phyloP scores from a whole-genome alignment of 1,140 invertebrate genomes.

The Drosophila virilis region DNA sequence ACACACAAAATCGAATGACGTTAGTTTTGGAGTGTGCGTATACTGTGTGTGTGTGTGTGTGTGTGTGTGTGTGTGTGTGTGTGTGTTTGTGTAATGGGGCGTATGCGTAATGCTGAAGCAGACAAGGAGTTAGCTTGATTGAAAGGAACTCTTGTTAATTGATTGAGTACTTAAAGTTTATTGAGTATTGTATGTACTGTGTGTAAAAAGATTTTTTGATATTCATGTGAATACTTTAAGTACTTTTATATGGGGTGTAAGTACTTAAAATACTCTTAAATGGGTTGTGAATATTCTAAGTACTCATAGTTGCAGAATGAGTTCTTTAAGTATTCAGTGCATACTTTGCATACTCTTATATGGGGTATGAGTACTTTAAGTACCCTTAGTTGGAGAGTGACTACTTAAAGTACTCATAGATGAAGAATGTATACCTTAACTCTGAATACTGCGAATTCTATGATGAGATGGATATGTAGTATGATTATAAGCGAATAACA shows the following conservation, averaged over 20 bases:
- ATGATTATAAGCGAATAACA: no score
- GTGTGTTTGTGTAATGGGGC: constrained; percentile 36
- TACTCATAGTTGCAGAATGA: no score
- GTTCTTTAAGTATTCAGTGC: no score
- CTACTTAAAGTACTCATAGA: no score
- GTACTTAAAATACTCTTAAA: background rate
- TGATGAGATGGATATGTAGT: no score
- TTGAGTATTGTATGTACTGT: background rate
- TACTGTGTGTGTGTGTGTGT: background rate
- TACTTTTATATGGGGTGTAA: no score
- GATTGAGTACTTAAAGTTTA: background rate
- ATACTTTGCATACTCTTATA: no score
- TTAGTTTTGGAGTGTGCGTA: background rate
- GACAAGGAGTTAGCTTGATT: background rate
- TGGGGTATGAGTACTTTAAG: no score
- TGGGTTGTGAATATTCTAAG: no score
- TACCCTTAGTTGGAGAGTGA: no score
- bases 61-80: background rate
- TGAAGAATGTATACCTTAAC: no score
- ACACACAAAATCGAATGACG: constrained; percentile 1
- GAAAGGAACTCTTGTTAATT: background rate
- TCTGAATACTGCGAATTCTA: no score
- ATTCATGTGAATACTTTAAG: background rate
- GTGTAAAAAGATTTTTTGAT: background rate
- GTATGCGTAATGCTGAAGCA: constrained; percentile 13